Base-by-base conservation (phyloP, 2,113 vertebrate genomes). In the Gymnorhina tibicen region DNA sequence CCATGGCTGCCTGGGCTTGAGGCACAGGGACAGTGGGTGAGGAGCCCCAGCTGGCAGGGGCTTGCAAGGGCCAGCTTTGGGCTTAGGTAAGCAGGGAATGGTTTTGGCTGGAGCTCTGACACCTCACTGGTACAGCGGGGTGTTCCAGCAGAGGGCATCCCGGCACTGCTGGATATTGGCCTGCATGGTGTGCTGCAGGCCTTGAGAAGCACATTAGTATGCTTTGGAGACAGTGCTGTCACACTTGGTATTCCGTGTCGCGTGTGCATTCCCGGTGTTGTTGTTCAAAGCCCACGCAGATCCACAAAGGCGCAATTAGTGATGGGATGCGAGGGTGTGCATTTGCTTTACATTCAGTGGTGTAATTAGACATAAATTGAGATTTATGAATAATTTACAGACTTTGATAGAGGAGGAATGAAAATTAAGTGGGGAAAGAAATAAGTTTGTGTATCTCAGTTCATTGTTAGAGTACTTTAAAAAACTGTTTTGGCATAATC, bases 71-170 rank as follows among this genome's bases (percentile, higher is more conserved):
- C 52, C 55, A 26, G 60, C 44, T 46, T 21, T 46, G 46, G 46
- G 46, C 46, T 46, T 11, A 11, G 69, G 27, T 11, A 9, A 35
- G 47, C 0, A 1, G 16, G 42, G 37, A 52, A 18, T 11, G 13
- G 26, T 41, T 63, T 47, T 19, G 44, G 47, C 44, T 41, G 66
- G 16, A 26, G 32, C 20, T 72, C 19, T 42, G 49, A 5, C 6
- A 2, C 19, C 46, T 52, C 12, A 0, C 5, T 5, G 60, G n/a
- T 49, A 0, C 18, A 6, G 37, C 24, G 1, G 42, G 11, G 15
- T 62, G 55, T 81, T 90, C 97, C 97, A 96, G 94, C 87, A 98
- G 97, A 96, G 95, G 97, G 96, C 96, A 92, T 52, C 80, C 85
- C 62, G 32, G 8, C 89, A 80, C 87, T 33, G 53, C 20, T 24